Evolutionary conservation across 2,113 vertebrate genomes (phyloP).

Genomic region (Formicarius rufipectus): DNA sequence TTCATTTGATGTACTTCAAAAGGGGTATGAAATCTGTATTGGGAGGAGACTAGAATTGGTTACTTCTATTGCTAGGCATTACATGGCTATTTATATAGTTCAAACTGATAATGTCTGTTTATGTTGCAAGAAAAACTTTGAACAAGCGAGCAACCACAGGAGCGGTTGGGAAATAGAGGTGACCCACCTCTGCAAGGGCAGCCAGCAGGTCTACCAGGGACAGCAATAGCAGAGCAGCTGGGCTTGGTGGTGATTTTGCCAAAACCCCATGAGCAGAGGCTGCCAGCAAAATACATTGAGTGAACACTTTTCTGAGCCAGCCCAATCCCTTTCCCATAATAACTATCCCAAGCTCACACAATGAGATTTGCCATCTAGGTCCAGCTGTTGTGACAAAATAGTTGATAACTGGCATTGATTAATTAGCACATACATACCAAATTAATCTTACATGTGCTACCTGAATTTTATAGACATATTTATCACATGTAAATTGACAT

Average conservation of each 20-base stretch:
- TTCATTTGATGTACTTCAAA: neutral
- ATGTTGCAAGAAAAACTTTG: neutral
- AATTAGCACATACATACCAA: neutral
- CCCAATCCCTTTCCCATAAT: neutral
- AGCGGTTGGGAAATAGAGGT: neutral
- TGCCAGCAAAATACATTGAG: neutral
- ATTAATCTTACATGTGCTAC: neutral
- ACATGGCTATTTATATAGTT: neutral
- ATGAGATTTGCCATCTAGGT: neutral
- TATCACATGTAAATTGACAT: neutral
- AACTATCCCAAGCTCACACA: neutral
- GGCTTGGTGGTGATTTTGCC: neutral
- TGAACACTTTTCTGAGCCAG: neutral
- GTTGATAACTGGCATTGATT: neutral
- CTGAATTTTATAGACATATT: neutral
- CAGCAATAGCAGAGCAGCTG: neutral
- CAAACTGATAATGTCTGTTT: neutral
- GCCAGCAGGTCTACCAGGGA: neutral
- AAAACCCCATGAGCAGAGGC: neutral
- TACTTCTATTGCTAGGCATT: neutral
- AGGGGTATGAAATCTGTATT: neutral
- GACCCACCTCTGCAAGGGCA: neutral
- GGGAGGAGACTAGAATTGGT: neutral
- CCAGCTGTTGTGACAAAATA: neutral
- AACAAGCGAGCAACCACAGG: accelerated